Conservation (phyloP, 2,797 vertebrate genomes). For the Enteromius fasciolatus region DNA sequence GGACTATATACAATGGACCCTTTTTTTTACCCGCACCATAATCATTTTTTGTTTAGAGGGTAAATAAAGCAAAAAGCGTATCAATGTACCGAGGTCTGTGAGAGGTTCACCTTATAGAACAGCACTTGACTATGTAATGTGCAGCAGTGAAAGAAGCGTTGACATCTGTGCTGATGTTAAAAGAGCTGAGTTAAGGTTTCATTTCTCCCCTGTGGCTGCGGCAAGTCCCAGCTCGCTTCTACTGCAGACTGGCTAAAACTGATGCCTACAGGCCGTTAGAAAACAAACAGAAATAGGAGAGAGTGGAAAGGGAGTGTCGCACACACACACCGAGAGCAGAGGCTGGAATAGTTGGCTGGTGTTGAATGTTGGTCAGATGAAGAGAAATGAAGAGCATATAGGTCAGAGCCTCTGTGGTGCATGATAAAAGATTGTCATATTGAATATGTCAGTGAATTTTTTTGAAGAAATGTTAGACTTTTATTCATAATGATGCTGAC, state of each 20-base stretch:
- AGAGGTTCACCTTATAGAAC: not conserved
- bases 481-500: too few species aligned
- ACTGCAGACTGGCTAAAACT: slow-evolving; percentile 46
- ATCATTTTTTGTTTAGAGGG: not conserved
- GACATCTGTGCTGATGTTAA: slow-evolving; percentile 44
- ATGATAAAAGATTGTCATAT: not conserved
- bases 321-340: not conserved
- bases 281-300: slow-evolving; percentile 50
- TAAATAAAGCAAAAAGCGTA: not conserved
- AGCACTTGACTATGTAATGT: slow-evolving; percentile 15
- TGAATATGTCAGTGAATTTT: not conserved
- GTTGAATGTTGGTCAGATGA: slow-evolving; percentile 43
- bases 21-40: not conserved
- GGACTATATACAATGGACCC: not conserved
- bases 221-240: slow-evolving; percentile 41
- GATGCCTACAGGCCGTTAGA: slow-evolving; percentile 41
- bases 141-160: slow-evolving; percentile 11
- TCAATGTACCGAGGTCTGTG: not conserved
- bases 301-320: slow-evolving; percentile 31
- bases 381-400: slow-evolving; percentile 13
- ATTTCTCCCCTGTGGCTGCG: slow-evolving; percentile 28
- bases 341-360: slow-evolving; percentile 9
- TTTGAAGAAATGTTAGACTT: too few species aligned
- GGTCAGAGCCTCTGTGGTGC: slow-evolving; percentile 11
- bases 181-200: slow-evolving; percentile 49